These are phyloP conservation scores for Falco rusticolus DNA, from an alignment of 2,797 vertebrate species.

Conservation along the genomic window DNA sequence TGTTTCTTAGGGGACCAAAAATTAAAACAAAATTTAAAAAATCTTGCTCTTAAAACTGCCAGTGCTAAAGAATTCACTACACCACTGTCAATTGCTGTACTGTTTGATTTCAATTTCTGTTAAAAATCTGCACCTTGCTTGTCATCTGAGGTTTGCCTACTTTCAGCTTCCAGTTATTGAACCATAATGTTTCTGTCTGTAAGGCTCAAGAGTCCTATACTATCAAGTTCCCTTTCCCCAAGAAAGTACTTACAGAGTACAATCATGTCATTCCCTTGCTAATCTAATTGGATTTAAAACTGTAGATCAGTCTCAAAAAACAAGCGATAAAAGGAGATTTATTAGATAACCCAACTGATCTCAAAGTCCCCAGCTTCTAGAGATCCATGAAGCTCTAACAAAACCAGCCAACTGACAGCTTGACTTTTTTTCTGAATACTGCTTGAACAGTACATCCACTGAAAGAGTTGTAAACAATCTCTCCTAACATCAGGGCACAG, in stretches of 20 bases:
- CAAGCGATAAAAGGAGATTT: constrained; percentile 22
- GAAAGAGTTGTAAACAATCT: constrained; percentile 33
- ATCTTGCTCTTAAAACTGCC: neutral
- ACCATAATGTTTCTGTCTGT: constrained; percentile 37
- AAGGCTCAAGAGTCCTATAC: constrained; percentile 31
- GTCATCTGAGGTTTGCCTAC: constrained; percentile 3
- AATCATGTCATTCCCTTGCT: constrained; percentile 19
- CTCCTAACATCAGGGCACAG: constrained; percentile 36
- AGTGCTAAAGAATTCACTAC: neutral
- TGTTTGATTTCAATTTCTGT: constrained; percentile 7
- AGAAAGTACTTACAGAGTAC: constrained; percentile 11
- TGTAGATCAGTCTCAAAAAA: constrained; percentile 33
- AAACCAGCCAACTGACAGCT: neutral
- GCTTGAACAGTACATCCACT: neutral
- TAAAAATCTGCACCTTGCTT: constrained; percentile 23
- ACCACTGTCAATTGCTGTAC: neutral
- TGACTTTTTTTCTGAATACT: neutral
- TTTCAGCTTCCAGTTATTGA: constrained; percentile 36
- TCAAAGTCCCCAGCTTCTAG: neutral
- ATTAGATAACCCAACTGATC: constrained; percentile 16
- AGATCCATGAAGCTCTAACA: neutral
- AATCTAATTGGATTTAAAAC: constrained; percentile 58
- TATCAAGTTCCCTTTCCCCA: constrained; percentile 21
- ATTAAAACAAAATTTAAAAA: too few species aligned
- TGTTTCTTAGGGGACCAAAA: neutral